Evolutionary conservation across 2,888 invertebrate genomes (phyloP).

Genomic region (Salpingus planirostris): DNA sequence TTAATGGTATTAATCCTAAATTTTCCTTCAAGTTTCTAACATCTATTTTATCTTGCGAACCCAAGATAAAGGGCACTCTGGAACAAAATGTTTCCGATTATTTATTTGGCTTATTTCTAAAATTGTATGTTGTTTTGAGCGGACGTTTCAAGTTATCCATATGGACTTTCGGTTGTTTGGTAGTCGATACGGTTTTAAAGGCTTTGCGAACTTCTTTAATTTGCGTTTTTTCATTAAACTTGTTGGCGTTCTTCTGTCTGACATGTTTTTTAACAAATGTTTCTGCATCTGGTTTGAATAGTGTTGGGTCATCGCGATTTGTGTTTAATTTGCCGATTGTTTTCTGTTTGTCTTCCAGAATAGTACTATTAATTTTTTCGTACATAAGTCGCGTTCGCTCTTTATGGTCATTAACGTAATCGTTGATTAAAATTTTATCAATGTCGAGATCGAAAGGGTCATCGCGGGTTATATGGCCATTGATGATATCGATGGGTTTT

Average conservation of each 20-base stretch:
- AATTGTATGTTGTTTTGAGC: not conserved
- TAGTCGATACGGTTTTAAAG: not conserved
- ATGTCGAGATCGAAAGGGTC: conserved; percentile 7
- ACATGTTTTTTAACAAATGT: not conserved
- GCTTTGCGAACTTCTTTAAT: not conserved
- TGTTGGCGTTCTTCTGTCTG: not conserved
- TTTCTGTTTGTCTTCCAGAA: not conserved
- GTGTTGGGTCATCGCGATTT: not conserved
- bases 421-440: conserved; percentile 3
- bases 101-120: not conserved
- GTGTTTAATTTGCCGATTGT: not conserved
- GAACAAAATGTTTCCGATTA: no score
- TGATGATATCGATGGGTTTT: conserved; percentile 7
- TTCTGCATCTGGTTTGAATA: not conserved
- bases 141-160: not conserved
- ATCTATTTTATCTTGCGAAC: not conserved
- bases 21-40: conserved; percentile 1
- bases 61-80: not conserved
- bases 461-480: conserved; percentile 5
- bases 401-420: not conserved
- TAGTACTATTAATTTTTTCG: not conserved
- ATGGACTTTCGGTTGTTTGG: not conserved
- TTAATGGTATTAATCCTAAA: conserved; percentile 7
- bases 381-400: not conserved
- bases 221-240: not conserved